These are phyloP conservation scores for Characodon lateralis DNA, from an alignment of 2,797 vertebrate species.

Conservation along the genomic window DNA sequence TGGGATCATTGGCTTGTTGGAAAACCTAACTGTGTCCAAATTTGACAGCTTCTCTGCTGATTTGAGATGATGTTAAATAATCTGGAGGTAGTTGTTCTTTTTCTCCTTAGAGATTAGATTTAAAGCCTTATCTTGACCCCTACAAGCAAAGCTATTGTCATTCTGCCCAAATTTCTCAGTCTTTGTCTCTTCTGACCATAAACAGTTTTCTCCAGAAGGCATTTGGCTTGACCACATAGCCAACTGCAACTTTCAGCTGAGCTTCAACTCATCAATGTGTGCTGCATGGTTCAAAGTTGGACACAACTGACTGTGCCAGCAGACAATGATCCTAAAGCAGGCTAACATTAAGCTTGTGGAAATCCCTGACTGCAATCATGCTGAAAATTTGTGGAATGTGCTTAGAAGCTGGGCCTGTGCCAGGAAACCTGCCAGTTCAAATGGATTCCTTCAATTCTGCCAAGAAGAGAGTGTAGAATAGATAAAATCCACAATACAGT, in stretches of 20 bases:
- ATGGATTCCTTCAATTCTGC: background rate
- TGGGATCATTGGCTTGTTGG: too few species aligned
- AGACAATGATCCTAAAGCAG: slow-evolving; percentile 1
- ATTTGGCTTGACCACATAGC: background rate
- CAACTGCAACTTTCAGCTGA: background rate
- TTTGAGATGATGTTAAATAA: too few species aligned
- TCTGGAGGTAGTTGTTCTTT: too few species aligned
- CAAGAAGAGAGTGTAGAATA: background rate
- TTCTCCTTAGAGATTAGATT: too few species aligned
- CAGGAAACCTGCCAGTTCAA: background rate
- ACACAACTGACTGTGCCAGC: background rate
- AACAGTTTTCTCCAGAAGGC: background rate
- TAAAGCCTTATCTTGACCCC: too few species aligned
- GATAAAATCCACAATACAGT: background rate
- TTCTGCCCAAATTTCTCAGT: background rate
- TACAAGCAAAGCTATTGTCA: background rate
- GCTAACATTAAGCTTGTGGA: slow-evolving; percentile 1
- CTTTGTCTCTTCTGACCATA: background rate
- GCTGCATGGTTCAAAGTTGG: background rate
- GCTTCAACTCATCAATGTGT: background rate
- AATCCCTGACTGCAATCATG: background rate
- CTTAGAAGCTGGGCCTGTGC: background rate
- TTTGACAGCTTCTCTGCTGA: too few species aligned
- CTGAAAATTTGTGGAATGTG: slow-evolving; percentile 1
- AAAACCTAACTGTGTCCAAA: too few species aligned